These are phyloP conservation scores for Philypnodon macrostomus DNA, from an alignment of 2,797 vertebrate species.

Conservation along the genomic window DNA sequence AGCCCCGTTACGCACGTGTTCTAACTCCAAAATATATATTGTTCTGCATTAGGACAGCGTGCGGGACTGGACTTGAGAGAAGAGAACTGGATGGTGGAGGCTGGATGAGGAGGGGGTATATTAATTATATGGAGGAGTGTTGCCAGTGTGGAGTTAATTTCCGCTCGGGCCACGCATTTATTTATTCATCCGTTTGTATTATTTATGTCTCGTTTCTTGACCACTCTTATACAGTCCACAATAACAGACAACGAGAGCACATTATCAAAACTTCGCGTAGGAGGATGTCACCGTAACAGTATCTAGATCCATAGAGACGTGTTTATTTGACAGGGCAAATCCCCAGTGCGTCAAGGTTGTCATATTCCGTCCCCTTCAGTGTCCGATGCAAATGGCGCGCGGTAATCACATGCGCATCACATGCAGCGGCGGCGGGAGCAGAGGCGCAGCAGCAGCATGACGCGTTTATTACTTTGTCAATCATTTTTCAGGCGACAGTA, in stretches of 20 bases:
- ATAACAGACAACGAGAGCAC: not conserved
- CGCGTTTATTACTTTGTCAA: constrained; percentile 78
- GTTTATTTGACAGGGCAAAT: constrained; percentile 74
- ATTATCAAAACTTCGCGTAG: constrained; percentile 26
- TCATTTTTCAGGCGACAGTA: constrained; percentile 67
- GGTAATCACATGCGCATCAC: constrained; percentile 62
- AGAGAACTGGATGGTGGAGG: constrained; percentile 11
- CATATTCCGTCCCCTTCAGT: constrained; percentile 66
- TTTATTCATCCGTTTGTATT: constrained; percentile 37
- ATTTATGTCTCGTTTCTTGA: constrained; percentile 1
- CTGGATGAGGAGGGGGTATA: constrained; percentile 30
- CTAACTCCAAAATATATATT: constrained; percentile 2
- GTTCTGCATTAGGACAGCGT: constrained; percentile 38
- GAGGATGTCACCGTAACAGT: constrained; percentile 57
- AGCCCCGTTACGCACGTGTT: not conserved
- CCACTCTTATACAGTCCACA: constrained; percentile 1
- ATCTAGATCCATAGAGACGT: constrained; percentile 68
- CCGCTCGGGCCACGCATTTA: constrained; percentile 26
- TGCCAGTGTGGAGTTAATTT: constrained; percentile 53
- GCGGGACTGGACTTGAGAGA: constrained; percentile 26
- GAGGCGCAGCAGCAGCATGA: constrained; percentile 60
- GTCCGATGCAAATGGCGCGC: constrained; percentile 69
- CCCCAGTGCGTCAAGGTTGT: constrained; percentile 70
- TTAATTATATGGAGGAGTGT: constrained; percentile 66
- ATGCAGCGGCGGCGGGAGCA: constrained; percentile 8